Conservation (phyloP, 2,113 vertebrate genomes). For the Corythaeola cristata region DNA sequence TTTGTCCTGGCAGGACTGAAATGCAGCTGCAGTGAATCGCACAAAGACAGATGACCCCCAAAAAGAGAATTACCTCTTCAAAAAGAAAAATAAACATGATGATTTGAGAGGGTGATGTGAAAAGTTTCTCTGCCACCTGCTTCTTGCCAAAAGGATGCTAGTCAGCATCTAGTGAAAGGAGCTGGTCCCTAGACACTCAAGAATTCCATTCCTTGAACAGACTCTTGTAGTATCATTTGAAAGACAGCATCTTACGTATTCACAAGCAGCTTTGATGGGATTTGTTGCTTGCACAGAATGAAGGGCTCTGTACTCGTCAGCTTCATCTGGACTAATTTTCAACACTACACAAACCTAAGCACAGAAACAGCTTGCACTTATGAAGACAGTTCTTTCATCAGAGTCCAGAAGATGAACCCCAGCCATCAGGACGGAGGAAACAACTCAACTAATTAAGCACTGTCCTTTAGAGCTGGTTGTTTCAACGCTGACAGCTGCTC, state of each 20-base stretch:
- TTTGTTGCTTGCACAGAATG: not conserved
- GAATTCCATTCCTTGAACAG: not conserved
- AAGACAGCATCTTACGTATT: not conserved
- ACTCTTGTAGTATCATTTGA: not conserved
- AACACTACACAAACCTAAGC: not conserved
- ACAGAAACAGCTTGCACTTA: not conserved
- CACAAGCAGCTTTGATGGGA: not conserved
- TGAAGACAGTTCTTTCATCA: not conserved
- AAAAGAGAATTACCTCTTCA: not conserved
- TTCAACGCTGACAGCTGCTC: not conserved
- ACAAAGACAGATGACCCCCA: not conserved
- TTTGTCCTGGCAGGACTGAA: not conserved
- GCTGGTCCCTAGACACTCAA: not conserved
- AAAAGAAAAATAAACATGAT: not conserved
- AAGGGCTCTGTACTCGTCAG: not conserved
- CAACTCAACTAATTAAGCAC: not conserved
- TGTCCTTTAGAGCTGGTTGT: not conserved
- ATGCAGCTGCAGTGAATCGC: not conserved
- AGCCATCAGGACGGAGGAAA: not conserved
- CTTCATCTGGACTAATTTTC: not conserved
- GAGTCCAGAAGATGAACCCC: not conserved
- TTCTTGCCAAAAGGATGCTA: not conserved
- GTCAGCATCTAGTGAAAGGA: not conserved
- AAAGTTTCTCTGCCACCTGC: not conserved
- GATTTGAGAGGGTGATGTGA: not conserved